phyloP scores from a whole-genome alignment of 2,888 invertebrate species.

The Chrysolina haemoptera region DNA sequence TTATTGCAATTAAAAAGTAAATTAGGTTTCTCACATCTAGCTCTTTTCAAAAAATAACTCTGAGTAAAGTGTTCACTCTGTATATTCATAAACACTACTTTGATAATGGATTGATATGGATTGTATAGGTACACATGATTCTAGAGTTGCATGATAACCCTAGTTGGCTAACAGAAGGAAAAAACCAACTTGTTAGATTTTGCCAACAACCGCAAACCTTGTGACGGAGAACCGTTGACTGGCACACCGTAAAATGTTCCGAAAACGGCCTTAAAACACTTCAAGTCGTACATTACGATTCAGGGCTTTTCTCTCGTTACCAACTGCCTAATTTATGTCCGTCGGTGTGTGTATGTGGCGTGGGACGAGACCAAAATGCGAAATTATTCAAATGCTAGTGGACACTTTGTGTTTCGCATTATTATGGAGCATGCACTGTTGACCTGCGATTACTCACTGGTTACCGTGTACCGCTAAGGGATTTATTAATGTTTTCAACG shows the following conservation, averaged over 20 bases:
- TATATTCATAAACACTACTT: no score
- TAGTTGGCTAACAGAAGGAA: not conserved
- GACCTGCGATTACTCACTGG: conserved; percentile 50
- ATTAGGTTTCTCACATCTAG: no score
- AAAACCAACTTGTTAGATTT: not conserved
- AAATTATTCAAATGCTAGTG: conserved; percentile 55
- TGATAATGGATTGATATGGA: no score
- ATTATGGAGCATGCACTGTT: conserved; percentile 58
- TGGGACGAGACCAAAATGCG: conserved; percentile 54
- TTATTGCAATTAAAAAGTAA: no score
- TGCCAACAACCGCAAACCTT: conserved; percentile 27
- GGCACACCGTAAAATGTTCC: conserved; percentile 44
- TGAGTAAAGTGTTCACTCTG: no score
- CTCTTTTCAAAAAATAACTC: no score
- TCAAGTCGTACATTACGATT: conserved; percentile 43
- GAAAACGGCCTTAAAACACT: conserved; percentile 41
- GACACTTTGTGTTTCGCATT: conserved; percentile 56
- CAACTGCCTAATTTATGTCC: conserved; percentile 38
- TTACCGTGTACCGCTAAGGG: conserved; percentile 19
- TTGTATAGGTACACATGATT: no score
- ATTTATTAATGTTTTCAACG: conserved; percentile 1
- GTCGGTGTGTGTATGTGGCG: conserved; percentile 38
- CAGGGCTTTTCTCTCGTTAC: conserved; percentile 39
- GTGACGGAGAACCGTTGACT: conserved; percentile 34
- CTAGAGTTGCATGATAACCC: no score